Percentiles rank a stretch among this genome's conserved stretches.
Conservation (phyloP, 2,888 invertebrate species). For the Nymphalis polychloros region DNA sequence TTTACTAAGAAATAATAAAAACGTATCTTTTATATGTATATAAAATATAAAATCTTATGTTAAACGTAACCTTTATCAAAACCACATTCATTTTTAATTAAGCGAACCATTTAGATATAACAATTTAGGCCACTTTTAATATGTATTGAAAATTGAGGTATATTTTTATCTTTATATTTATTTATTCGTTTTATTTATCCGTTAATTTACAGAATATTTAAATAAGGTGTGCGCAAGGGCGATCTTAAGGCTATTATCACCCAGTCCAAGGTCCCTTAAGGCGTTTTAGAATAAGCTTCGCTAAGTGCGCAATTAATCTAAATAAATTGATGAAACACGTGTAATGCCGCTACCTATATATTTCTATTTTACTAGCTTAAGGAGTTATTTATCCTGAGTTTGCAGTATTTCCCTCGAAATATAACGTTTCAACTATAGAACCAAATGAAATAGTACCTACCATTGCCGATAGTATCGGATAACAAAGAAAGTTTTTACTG, state of each 20-base stretch:
- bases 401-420: slow-evolving; percentile 53
- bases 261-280: background rate
- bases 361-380: background rate
- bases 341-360: background rate
- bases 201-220: no score
- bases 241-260: background rate
- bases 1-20: background rate
- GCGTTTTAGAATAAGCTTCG: background rate
- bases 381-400: slow-evolving; percentile 42
- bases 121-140: background rate
- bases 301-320: background rate
- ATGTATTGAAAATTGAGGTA: background rate
- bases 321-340: background rate
- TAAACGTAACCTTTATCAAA: background rate
- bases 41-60: background rate
- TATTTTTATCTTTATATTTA: no score
- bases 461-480: slow-evolving; percentile 68
- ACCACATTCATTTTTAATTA: slow-evolving; percentile 3
- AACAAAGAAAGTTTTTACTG: slow-evolving; percentile 81
- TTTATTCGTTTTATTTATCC: no score
- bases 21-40: background rate
- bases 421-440: slow-evolving; percentile 43
- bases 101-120: slow-evolving; percentile 4
- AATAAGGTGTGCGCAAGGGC: background rate
- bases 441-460: slow-evolving; percentile 70